Evolutionary conservation across 2,113 vertebrate species (phyloP).

Genomic region (Miniopterus natalensis): DNA sequence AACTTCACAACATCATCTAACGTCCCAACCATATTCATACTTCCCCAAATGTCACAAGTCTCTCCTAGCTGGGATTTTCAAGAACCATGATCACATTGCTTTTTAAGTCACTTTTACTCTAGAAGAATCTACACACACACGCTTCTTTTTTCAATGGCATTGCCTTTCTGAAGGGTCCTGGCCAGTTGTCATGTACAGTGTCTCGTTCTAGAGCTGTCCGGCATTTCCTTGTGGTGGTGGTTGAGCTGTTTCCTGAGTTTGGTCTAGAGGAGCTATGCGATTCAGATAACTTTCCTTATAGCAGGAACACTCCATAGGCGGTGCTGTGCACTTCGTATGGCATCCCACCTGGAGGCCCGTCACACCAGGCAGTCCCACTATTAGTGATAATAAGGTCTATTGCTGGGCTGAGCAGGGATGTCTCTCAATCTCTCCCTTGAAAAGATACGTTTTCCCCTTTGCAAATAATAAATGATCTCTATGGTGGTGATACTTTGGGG

Average conservation of each 20-base stretch:
- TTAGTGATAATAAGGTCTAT: not conserved
- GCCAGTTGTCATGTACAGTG: not conserved
- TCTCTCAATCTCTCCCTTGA: not conserved
- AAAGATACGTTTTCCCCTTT: not conserved
- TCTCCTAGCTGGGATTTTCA: slow-evolving; percentile 4
- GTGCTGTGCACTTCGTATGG: not conserved
- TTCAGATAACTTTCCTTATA: not conserved
- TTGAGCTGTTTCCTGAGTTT: slow-evolving; percentile 14
- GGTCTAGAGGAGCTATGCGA: not conserved
- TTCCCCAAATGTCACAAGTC: not conserved
- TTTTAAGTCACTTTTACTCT: slow-evolving; percentile 52
- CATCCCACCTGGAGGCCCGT: accelerated
- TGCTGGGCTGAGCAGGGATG: too few species aligned
- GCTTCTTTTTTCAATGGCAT: not conserved
- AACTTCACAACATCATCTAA: not conserved
- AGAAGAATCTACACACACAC: not conserved
- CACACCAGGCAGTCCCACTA: not conserved
- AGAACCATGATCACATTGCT: not conserved
- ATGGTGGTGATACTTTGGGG: not conserved
- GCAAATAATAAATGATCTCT: not conserved
- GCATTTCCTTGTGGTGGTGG: not conserved
- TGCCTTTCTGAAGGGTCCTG: not conserved
- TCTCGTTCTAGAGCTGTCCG: not conserved
- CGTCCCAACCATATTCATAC: not conserved
- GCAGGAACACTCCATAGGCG: not conserved